These are phyloP conservation scores for Drosophila prostipennis DNA, from an alignment of 2,888 invertebrate species.

Conservation along the genomic window DNA sequence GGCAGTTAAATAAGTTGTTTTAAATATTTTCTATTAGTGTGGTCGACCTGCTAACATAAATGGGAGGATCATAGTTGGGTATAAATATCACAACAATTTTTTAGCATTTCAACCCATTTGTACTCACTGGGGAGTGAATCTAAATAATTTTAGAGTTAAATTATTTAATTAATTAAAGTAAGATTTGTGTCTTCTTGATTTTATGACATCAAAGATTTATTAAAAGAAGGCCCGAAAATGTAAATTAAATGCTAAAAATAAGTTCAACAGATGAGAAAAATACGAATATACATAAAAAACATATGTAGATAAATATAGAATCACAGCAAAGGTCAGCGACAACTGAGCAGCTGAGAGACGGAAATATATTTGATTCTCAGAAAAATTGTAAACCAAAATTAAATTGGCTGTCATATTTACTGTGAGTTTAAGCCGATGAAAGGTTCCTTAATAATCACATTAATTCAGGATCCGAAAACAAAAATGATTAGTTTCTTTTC, in stretches of 20 bases:
- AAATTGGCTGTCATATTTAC: neutral
- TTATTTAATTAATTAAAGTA: neutral
- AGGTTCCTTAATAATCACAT: no score
- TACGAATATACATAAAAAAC: constrained; percentile 13
- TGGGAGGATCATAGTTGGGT: no score
- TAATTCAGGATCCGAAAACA: no score
- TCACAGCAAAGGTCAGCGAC: constrained; percentile 34
- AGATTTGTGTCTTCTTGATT: no score
- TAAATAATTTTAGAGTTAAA: no score
- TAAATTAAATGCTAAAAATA: constrained; percentile 68
- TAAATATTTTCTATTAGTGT: no score
- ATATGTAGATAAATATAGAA: constrained; percentile 29
- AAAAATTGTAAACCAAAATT: constrained; percentile 5
- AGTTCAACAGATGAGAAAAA: constrained; percentile 30
- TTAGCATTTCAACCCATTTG: no score
- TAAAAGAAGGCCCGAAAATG: constrained; percentile 42
- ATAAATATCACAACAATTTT: no score
- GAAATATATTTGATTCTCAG: constrained; percentile 13
- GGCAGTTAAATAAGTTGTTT: no score
- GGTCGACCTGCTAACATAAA: no score
- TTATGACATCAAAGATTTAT: constrained; percentile 19
- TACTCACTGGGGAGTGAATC: no score
- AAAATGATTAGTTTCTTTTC: no score
- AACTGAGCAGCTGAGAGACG: constrained; percentile 26
- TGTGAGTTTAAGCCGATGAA: neutral